Conservation (phyloP, 2,888 invertebrate species). For the Nysson spinosus region DNA sequence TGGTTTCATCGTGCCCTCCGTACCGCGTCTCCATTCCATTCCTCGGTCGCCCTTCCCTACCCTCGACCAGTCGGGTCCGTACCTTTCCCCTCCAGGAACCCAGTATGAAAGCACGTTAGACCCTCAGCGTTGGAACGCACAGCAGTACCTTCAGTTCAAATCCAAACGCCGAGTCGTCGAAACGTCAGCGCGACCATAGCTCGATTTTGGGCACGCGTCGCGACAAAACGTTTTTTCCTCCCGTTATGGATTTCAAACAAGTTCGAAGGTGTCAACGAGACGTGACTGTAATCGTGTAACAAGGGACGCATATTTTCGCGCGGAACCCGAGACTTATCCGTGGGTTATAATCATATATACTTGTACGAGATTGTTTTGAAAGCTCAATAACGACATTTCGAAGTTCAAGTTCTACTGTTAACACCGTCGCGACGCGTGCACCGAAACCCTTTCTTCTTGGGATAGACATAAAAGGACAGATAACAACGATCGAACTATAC, state of each 20-base stretch:
- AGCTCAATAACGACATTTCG: too few relatives aligned
- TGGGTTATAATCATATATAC: too few relatives aligned
- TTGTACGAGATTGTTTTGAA: too few relatives aligned
- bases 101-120: slow-evolving; percentile 29
- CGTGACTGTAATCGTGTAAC: neutral
- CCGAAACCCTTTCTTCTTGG: slow-evolving; percentile 7
- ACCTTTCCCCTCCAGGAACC: slow-evolving; percentile 33
- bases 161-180: slow-evolving; percentile 40
- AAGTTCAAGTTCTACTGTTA: neutral
- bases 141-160: slow-evolving; percentile 44
- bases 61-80: slow-evolving; percentile 12
- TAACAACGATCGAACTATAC: neutral
- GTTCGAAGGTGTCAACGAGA: too few relatives aligned
- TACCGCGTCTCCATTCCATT: neutral
- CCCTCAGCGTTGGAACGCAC: slow-evolving; percentile 12
- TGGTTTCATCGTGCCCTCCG: slow-evolving; percentile 42
- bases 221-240: slow-evolving; percentile 13
- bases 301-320: neutral
- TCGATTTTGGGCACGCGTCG: slow-evolving; percentile 48
- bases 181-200: slow-evolving; percentile 29
- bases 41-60: slow-evolving; percentile 15
- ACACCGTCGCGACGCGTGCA: slow-evolving; percentile 42
- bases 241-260: slow-evolving; percentile 35
- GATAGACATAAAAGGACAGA: too few relatives aligned
- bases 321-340: too few relatives aligned